Conservation (phyloP, 2,113 vertebrate genomes). For the Corythoichthys haematopterus region DNA sequence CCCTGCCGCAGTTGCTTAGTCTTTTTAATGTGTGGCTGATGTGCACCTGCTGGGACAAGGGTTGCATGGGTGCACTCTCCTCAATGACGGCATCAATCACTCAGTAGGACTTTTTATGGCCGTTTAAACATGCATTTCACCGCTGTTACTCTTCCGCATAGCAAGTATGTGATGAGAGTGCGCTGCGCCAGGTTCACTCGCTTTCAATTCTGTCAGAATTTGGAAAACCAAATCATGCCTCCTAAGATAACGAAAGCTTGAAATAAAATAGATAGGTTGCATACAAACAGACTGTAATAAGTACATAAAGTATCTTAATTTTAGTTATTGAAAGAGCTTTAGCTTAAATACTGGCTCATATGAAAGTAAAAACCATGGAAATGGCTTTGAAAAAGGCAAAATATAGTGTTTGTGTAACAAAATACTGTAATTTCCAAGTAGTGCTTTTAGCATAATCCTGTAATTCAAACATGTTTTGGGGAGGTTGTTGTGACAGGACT, state of each 20-base stretch:
- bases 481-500: neutral
- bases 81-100: constrained; percentile 72
- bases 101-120: constrained; percentile 67
- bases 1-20: constrained; percentile 61
- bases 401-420: neutral
- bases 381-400: neutral
- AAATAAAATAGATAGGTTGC: neutral
- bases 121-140: constrained; percentile 67
- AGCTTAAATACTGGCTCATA: too few species aligned
- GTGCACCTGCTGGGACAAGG: constrained; percentile 69
- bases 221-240: too few species aligned
- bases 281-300: neutral
- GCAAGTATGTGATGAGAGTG: constrained; percentile 33
- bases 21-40: constrained; percentile 71
- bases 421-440: neutral
- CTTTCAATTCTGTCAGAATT: neutral
- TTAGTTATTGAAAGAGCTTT: neutral
- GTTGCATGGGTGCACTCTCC: constrained; percentile 64
- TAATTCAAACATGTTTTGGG: neutral
- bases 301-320: neutral
- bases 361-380: neutral
- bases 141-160: constrained; percentile 37
- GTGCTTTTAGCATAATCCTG: neutral
- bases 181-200: neutral
- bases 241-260: neutral